Base-by-base conservation (phyloP, 1,140 invertebrate species). In the Diachasma alloeum region DNA sequence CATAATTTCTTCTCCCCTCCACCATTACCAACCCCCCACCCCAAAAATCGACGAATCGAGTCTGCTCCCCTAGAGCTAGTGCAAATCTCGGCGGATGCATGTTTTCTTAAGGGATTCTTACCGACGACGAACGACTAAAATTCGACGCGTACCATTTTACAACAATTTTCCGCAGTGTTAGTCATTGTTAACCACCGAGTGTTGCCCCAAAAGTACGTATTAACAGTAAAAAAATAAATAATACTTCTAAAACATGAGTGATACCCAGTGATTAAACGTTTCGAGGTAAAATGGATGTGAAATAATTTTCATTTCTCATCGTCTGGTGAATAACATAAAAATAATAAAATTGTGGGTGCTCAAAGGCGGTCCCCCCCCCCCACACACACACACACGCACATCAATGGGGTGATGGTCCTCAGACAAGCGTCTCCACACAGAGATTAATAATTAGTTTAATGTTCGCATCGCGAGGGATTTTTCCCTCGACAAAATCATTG, bases 31-130 rank as follows among this genome's bases (percentile, higher is more conserved):
- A 72, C n/a, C 24, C 19, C 19, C 19, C 36, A 70, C 44, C 10
- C 22, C 17, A 37, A 70, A 42, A 42, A 42, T 42, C 39, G 39
- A 17, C 48, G 48, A 53, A 53, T 53, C 48, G 48, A 53, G 19
- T 24, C 44, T 56, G 82, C 84, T 88, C 85, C 86, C 86, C 86
- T 85, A 86, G 39, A 42, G 84, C 81, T 82, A 87, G 87, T 86
- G 85, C 83, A 88, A 88, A 87, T 88, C 86, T 89, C 87, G 83
- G 84, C 85, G 83, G 85, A 84, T 83, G 86, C 87, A 87, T 88
- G 87, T 87, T 87, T 88, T 89, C 86, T 86, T 88, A 85, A 88
- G 87, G 85, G 84, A 87, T 85, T 86, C 85, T 86, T 85, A 78
- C 81, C 81, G 80, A 53, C 81, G 80, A 53, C 22, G 31, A 31